phyloP scores from a whole-genome alignment of 1,140 invertebrate genomes.

The Helicoverpa zea region DNA sequence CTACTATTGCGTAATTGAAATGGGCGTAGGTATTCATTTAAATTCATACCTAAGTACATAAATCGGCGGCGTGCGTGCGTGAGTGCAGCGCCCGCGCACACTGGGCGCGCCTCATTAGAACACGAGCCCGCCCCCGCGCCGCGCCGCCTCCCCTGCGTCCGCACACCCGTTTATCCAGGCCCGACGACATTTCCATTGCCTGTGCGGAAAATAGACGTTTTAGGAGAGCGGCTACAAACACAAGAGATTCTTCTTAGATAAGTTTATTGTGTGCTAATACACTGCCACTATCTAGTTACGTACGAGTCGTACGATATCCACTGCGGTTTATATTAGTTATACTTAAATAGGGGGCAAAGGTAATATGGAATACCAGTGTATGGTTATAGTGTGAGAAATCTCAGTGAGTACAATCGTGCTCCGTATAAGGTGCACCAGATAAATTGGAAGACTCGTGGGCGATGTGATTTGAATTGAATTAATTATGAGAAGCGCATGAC shows the following conservation, averaged over 20 bases:
- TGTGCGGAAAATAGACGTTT: constrained; percentile 75
- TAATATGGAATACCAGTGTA: constrained; percentile 38
- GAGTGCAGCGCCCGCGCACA: constrained; percentile 73
- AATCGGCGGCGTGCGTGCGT: constrained; percentile 62
- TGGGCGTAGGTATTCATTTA: constrained; percentile 74
- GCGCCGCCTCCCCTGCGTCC: constrained; percentile 60
- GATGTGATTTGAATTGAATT: constrained; percentile 86
- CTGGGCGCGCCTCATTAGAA: constrained; percentile 78
- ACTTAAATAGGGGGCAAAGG: constrained; percentile 37
- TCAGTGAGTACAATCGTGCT: constrained; percentile 63
- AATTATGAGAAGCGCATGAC: constrained; percentile 77
- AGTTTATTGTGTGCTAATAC: constrained; percentile 83
- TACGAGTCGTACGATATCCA: constrained; percentile 45
- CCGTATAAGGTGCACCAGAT: constrained; percentile 73
- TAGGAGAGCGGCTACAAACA: constrained; percentile 65
- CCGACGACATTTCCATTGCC: constrained; percentile 77
- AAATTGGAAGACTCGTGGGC: constrained; percentile 80
- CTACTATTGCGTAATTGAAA: constrained; percentile 66
- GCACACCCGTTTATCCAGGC: constrained; percentile 75
- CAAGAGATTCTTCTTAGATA: constrained; percentile 69
- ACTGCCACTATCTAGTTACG: constrained; percentile 61
- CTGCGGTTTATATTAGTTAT: constrained; percentile 37
- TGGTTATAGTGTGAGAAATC: constrained; percentile 51
- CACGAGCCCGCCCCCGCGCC: constrained; percentile 54
- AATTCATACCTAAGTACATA: constrained; percentile 76